Evolutionary conservation across 2,797 vertebrate species (phyloP).

Genomic region (Poecilia picta): DNA sequence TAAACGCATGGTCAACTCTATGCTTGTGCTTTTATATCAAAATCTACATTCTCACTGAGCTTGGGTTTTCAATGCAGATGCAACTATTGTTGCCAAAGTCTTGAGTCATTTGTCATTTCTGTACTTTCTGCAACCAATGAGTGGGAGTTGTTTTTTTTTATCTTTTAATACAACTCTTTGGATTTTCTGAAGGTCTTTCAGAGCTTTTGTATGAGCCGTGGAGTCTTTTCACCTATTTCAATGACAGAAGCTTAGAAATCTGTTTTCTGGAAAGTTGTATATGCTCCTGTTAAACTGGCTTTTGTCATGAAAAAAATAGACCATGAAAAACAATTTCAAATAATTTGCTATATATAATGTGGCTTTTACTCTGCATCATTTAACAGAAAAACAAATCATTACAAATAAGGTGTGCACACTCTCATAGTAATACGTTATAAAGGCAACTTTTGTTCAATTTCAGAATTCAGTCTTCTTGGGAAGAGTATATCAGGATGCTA

Average conservation of each 20-base stretch:
- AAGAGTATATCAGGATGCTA: not conserved
- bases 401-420: not conserved
- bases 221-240: not conserved
- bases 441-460: not conserved
- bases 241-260: not conserved
- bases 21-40: slow-evolving; percentile 43
- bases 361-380: not conserved
- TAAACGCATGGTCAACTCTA: slow-evolving; percentile 60
- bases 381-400: not conserved
- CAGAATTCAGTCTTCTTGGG: not conserved
- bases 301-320: not conserved
- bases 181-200: not conserved
- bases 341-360: not conserved
- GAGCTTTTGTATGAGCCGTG: not conserved
- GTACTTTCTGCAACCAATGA: not conserved
- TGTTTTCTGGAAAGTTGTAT: not conserved
- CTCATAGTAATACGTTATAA: not conserved
- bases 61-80: slow-evolving; percentile 10
- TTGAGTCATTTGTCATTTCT: not conserved
- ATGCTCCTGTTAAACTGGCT: not conserved
- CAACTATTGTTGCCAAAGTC: slow-evolving; percentile 7
- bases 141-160: not conserved
- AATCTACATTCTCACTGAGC: slow-evolving; percentile 28
- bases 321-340: not conserved
- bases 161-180: not conserved